phyloP scores from a whole-genome alignment of 30 jellyfish, hydroid and myxozoan genomes.

The Nemopilema nomurai region DNA sequence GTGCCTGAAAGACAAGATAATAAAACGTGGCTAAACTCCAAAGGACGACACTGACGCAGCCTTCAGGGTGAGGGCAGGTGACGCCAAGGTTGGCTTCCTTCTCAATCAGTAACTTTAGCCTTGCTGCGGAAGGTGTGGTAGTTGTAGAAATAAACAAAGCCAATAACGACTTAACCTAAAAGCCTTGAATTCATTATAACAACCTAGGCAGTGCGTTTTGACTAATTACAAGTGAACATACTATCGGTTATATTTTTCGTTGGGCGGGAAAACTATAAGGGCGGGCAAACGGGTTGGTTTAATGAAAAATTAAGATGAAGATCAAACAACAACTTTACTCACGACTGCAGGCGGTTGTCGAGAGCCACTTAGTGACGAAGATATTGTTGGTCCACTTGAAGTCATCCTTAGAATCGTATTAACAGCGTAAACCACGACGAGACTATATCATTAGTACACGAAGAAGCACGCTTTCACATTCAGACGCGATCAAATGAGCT shows the following conservation, averaged over 20 bases:
- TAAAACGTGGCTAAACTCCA: background rate
- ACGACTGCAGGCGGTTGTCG: constrained; percentile 77
- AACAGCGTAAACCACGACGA: background rate
- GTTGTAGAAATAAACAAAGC: background rate
- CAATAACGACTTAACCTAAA: background rate
- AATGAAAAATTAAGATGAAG: background rate
- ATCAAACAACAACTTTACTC: constrained; percentile 40
- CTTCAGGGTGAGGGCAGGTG: background rate
- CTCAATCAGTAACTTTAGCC: background rate
- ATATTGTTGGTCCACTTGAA: constrained; percentile 58
- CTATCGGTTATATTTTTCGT: background rate
- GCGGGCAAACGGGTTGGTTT: background rate
- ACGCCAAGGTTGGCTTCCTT: background rate
- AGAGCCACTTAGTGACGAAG: constrained; percentile 61
- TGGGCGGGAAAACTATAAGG: constrained; percentile 41
- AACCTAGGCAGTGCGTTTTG: background rate
- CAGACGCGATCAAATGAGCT: background rate
- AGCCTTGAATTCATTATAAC: background rate
- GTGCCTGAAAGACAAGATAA: constrained; percentile 69
- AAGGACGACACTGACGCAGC: background rate
- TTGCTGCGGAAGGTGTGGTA: background rate
- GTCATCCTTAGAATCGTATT: constrained; percentile 17
- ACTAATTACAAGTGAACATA: background rate
- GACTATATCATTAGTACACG: constrained; percentile 9
- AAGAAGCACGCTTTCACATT: background rate